These are phyloP conservation scores for Crocidura indochinensis DNA, from an alignment of 2,797 vertebrate genomes.

Conservation along the genomic window DNA sequence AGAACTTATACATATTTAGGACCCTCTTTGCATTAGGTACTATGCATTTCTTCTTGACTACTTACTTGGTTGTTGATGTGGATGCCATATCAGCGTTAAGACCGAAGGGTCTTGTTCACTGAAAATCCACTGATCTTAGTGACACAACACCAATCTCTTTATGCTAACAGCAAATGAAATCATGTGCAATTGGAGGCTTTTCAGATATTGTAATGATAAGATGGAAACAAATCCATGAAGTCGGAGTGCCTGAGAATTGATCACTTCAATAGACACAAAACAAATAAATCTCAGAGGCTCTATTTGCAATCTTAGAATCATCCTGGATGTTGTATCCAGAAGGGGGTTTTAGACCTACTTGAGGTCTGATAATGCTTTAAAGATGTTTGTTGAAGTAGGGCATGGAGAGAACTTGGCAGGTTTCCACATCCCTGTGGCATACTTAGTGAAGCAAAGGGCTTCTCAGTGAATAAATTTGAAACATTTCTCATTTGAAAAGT, in stretches of 20 bases:
- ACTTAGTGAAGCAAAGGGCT: slow-evolving; percentile 68
- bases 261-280: slow-evolving; percentile 49
- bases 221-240: slow-evolving; percentile 51
- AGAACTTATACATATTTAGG: slow-evolving; percentile 16
- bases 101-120: not conserved
- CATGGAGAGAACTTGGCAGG: slow-evolving; percentile 65
- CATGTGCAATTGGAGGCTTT: not conserved
- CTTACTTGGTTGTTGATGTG: slow-evolving; percentile 33
- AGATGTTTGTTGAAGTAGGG: slow-evolving; percentile 70
- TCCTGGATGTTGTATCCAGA: not conserved
- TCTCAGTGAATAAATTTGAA: slow-evolving; percentile 72
- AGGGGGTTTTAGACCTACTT: slow-evolving; percentile 45
- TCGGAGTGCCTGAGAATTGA: slow-evolving; percentile 43
- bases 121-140: not conserved
- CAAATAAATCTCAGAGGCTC: slow-evolving; percentile 10
- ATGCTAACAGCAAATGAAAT: not conserved
- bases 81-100: slow-evolving; percentile 8
- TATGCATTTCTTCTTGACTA: slow-evolving; percentile 6
- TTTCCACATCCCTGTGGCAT: slow-evolving; percentile 70
- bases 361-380: slow-evolving; percentile 57
- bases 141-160: slow-evolving; percentile 26
- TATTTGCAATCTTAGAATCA: slow-evolving; percentile 22
- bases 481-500: slow-evolving; percentile 74
- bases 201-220: slow-evolving; percentile 42
- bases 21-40: not conserved